Conservation (phyloP, 2,113 vertebrate genomes). For the Lonchura striata region DNA sequence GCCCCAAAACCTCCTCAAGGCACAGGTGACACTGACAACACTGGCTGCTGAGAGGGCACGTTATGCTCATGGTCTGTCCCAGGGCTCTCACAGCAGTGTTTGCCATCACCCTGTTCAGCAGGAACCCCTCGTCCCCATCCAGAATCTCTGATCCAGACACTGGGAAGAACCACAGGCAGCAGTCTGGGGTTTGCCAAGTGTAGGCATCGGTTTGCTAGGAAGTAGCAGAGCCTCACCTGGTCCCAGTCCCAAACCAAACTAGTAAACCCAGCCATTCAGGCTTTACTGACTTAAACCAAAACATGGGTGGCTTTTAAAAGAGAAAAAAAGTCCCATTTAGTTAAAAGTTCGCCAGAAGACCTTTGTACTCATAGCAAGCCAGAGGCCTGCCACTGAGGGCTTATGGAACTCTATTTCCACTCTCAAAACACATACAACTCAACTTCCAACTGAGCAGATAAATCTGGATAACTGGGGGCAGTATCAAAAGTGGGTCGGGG, state of each 20-base stretch:
- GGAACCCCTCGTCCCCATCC: rapidly evolving
- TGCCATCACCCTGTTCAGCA: background rate
- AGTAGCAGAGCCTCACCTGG: background rate
- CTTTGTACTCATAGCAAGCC: background rate
- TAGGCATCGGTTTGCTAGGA: background rate
- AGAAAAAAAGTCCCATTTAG: background rate
- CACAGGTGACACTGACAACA: background rate
- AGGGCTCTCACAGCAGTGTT: rapidly evolving
- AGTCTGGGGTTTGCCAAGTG: rapidly evolving
- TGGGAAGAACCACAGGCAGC: background rate
- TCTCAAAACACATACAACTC: background rate
- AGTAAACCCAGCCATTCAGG: background rate
- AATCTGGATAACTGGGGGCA: background rate
- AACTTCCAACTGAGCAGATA: background rate
- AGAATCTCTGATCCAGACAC: background rate
- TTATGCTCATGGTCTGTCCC: background rate
- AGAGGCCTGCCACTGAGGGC: background rate
- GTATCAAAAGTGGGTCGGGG: background rate
- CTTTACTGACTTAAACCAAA: background rate
- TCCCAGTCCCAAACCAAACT: background rate
- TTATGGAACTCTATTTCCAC: background rate
- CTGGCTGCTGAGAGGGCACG: rapidly evolving
- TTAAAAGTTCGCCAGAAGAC: background rate
- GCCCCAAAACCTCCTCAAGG: background rate
- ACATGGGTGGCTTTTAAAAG: background rate